Percentiles rank a stretch among this genome's conserved stretches.
phyloP scores from a whole-genome alignment of 2,113 vertebrate genomes.

The Eclectus roratus region DNA sequence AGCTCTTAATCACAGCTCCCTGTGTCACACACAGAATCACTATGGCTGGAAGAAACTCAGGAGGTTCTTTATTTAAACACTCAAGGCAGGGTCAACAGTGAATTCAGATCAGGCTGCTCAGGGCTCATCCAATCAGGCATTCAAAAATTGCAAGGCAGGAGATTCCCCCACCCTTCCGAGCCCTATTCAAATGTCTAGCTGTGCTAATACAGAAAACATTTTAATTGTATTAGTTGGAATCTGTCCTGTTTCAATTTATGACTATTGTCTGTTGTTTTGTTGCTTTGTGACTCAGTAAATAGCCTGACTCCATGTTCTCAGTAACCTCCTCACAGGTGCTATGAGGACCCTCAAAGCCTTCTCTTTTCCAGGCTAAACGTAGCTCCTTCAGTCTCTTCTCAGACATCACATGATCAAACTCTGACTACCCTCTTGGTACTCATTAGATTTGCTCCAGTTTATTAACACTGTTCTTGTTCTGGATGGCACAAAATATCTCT shows the following conservation, averaged over 20 bases:
- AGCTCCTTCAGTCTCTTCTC: neutral
- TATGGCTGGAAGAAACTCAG: neutral
- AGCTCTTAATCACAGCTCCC: neutral
- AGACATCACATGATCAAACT: neutral
- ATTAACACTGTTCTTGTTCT: neutral
- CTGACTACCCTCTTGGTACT: neutral
- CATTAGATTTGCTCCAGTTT: neutral
- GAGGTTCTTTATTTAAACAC: neutral
- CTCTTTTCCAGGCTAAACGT: neutral
- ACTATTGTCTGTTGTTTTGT: neutral
- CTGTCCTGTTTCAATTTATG: neutral
- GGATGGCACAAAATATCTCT: neutral
- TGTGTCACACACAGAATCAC: neutral
- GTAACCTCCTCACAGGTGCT: neutral
- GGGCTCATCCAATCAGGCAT: neutral
- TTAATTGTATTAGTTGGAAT: neutral
- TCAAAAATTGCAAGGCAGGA: neutral
- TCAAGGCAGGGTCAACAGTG: neutral
- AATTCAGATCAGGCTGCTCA: neutral
- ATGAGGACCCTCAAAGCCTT: accelerated
- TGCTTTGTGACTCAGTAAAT: neutral
- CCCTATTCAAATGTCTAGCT: neutral
- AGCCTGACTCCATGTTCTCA: neutral
- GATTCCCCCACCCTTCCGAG: neutral
- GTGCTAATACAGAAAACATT: accelerated